Base-by-base conservation (phyloP, 2,797 vertebrate genomes). In the Gobio occitaniae region DNA sequence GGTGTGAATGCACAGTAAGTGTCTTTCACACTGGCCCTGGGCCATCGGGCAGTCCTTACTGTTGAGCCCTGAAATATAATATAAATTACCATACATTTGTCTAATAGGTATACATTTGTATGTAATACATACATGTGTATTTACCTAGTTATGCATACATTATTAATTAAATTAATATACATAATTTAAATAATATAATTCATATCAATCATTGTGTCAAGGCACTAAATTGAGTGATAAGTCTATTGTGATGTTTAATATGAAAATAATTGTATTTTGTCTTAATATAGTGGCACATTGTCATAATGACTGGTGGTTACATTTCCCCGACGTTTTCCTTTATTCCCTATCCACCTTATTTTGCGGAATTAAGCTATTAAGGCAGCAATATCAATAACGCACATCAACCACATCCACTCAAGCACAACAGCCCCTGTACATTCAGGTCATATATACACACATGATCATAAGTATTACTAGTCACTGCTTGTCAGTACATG, bases 401-500 rank as follows among this genome's bases (percentile, higher is more conserved):
- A 3, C 15, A 69, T 29, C 11, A 41, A 44, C 44, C 17, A 75
- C 16, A 41, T 74, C 19, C 36, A 41, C 15, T 21, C 16, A 3
- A 72, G 12, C 29, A 48, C 54, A 68, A 68, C 36, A 69, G 13
- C 25, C 70, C 44, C 47, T 71, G 65, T 41, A 12, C 21, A 48
- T 56, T 65, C 41, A 75, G 36, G 19, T 17, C 36, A 3, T 4
- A 1, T 59, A 38, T 21, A 16, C 10, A 77, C n/a, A 82, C 29
- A 48, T 38, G n/a, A 29, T 69, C 36, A 83, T 41, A 65, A 80
- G 25, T 63, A 80, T 52, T 72, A 48, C n/a, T 66, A 78, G 17
- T 47, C 59, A 19, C 36, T 59, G 72, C 68, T 68, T 71, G 76
- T 86, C 50, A 50, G 68, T 4, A 44, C 86, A 76, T 80, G 74